These are phyloP conservation scores for Artibeus lituratus DNA, from an alignment of 2,797 vertebrate genomes.

Conservation along the genomic window DNA sequence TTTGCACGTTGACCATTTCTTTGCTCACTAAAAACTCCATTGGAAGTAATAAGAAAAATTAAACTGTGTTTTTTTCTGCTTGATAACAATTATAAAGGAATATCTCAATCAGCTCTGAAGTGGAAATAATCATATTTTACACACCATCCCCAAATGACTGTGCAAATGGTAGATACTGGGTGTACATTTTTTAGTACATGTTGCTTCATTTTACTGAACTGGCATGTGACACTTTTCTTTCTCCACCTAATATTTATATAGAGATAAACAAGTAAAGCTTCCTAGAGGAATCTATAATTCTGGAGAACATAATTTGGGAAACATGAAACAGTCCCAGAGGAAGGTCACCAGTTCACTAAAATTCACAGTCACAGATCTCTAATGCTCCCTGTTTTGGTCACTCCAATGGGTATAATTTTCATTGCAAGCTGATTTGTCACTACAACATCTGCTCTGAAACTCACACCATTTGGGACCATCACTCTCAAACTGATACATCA, in stretches of 20 bases:
- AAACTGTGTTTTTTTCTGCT: neutral
- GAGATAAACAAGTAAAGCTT: neutral
- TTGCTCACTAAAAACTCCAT: neutral
- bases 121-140: neutral
- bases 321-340: neutral
- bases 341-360: neutral
- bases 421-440: neutral
- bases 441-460: neutral
- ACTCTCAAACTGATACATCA: neutral
- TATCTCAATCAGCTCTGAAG: neutral
- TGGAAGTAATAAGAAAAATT: neutral
- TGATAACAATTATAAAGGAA: neutral
- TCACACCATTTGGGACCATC: neutral
- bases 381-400: neutral
- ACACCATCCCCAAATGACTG: neutral
- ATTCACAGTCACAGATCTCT: neutral
- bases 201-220: constrained; percentile 4
- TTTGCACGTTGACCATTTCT: neutral
- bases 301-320: neutral
- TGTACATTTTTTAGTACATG: neutral
- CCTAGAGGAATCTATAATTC: neutral
- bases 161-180: neutral
- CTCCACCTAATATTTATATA: neutral
- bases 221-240: neutral
- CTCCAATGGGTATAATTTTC: neutral